Base-by-base conservation (phyloP, 1,140 invertebrate genomes). In the Callitettix versicolor region DNA sequence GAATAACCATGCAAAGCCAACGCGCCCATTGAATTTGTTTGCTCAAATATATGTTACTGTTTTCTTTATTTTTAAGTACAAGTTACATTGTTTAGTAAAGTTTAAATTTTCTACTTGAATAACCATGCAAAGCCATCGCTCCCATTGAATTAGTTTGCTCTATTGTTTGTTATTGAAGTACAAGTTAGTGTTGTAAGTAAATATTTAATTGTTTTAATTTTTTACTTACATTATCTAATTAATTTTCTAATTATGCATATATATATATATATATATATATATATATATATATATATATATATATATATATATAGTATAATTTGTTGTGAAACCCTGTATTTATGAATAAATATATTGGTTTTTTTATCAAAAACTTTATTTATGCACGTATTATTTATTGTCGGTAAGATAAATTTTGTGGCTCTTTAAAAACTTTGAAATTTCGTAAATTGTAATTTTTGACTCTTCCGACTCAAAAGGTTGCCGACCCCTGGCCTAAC, bases 401-500 rank as follows among this genome's bases (percentile, higher is more conserved):
- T 49, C 30, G 24, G 46, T 15, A 49, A 26, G 24, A 49, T 26
- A 49, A 49, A 26, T 49, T 49, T 49, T 24, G 21, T 30, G 21
- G 46, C 21, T 33, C 24, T 33, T 49, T 49, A 26, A 49, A 49
- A 49, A 30, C 21, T 33, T 49, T 49, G 21, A 33, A 49, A 49
- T 26, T 49, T 49, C 30, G 46, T 49, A 49, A 49, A 49, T 49
- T 49, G 46, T 49, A 49, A 49, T 49, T 49, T 49, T 49, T 24
- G 20, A 49, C 46, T 49, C 38, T 40, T 40, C 38, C 38, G 14
- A 40, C 38, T 40, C 38, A 40, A 40, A 40, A 40, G 38, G 38
- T 40, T 40, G 38, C 4, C 4, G 38, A 40, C 38, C 38, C 38
- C 38, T 40, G 38, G 4, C 14, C 38, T 40, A 40, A n/a, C n/a